Base-by-base conservation (phyloP, 2,888 invertebrate species). In the Synanthedon formicaeformis region DNA sequence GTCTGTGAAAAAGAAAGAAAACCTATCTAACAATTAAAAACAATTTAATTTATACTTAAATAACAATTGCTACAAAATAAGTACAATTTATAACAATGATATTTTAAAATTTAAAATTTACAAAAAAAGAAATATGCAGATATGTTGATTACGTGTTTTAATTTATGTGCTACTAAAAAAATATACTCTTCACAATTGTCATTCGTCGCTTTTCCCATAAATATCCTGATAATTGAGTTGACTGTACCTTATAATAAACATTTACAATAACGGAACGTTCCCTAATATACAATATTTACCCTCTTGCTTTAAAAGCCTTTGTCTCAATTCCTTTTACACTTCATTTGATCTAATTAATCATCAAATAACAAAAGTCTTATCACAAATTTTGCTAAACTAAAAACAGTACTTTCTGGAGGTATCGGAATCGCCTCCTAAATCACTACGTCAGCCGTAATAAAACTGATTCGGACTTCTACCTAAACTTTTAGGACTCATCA, bases 401-500 rank as follows among this genome's bases (percentile, higher is more conserved):
- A 80, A 78, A 64, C 77, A 79, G 55, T 75, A 81, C 12, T 70
- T 74, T 57, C 73, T 71, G 61, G 79, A 74, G 66, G 67, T 61
- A 48, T 69, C 67, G 10, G 64, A 58, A 27, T 57, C 58, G 56
- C 69, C 71, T 57, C 71, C 66, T 18, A 58, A 54, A n/a, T 68
- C 66, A 51, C 68, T 60, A 51, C 61, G 73, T 86, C 84, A 86
- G 69, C 84, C 85, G 27, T 85, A 86, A 59, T 82, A 84, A 56
- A 75, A 85, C 50, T 84, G 80, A 0, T 77, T 71, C 60, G 73
- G 79, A 0, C 81, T 75, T 2, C 80, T 75, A 41, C 78, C 76
- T 66, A 87, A 73, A 53, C 86, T 85, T 51, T 81, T 85, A 3
- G 86, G 86, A 58, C 85, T 86, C 48, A 81, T 73, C 64, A 80